Base-by-base conservation (phyloP, 2,797 vertebrate species). In the Enteromius trimaculatus region DNA sequence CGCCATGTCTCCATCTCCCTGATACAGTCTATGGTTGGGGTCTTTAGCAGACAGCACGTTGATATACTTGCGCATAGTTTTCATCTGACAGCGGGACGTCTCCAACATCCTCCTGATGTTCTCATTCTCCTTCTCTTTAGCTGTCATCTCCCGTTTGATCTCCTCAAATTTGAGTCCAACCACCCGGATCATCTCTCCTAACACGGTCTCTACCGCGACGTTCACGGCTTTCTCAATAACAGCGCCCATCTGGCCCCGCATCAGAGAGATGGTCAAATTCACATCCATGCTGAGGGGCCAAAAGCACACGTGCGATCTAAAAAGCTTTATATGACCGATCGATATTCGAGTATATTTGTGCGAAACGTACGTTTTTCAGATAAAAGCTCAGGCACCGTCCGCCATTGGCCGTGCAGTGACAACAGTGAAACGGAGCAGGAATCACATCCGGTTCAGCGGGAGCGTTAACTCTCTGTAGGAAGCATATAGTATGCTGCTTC, bases 171-270 rank as follows among this genome's bases (percentile, higher is more conserved):
- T 95, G 10, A 93, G 90, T 6, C 94, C 94, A 0, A 96, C 94
- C 60, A 96, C 93, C 71, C 91, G 93, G 11, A 95, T 92, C 95
- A 95, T 95, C 89, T 96, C 95, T 0, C 93, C 93, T 89, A 96
- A 83, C 44, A 95, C 95, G 0, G 92, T 95, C 89, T 96, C 95
- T 84, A 96, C 95, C 0, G 95, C 95, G 0, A 87, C 92, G 70
- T 94, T 95, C 77, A 96, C 95, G 0, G 95, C 95, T 42, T 92
- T 92, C 89, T 96, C 94, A 0, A 96, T 94, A 79, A 95, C 94
- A 0, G 92, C 81, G 1, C 94, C 95, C 94, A 95, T 94, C 90
- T 96, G 94, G 9, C 95, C 94, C 29, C 94, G 92, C 51, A 96
- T 94, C 42, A 96, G 90, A 0, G 94, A 93, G 77, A 95, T 94